phyloP scores from a whole-genome alignment of 2,113 vertebrate genomes.

The Oncorhynchus keta region DNA sequence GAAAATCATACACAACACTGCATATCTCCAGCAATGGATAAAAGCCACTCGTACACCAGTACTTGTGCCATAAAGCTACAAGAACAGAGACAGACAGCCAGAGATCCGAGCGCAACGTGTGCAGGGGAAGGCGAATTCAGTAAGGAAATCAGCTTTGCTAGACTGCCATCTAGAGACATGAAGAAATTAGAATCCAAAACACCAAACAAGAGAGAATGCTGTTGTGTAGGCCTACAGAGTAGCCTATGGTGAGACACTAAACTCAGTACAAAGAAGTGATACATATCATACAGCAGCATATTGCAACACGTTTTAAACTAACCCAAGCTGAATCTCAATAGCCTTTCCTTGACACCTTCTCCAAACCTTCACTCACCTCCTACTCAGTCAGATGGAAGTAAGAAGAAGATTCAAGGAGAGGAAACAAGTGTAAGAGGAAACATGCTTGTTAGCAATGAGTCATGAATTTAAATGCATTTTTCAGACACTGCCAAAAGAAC shows the following conservation, averaged over 20 bases:
- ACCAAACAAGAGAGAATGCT: background rate
- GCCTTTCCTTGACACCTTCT: too few relatives aligned
- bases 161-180: conserved; percentile 62
- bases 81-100: background rate
- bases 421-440: too few relatives aligned
- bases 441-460: too few relatives aligned
- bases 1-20: too few relatives aligned
- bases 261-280: too few relatives aligned
- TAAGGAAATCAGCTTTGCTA: conserved; percentile 31
- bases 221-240: background rate
- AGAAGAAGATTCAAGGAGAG: too few relatives aligned
- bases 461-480: too few relatives aligned
- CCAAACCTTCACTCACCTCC: too few relatives aligned
- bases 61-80: background rate
- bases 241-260: background rate
- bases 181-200: conserved; percentile 10
- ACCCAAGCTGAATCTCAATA: too few relatives aligned
- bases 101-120: background rate
- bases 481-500: too few relatives aligned
- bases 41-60: background rate
- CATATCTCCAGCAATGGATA: background rate
- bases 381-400: too few relatives aligned
- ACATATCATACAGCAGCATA: background rate
- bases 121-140: background rate
- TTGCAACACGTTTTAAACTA: too few relatives aligned